Evolutionary conservation across 1,140 invertebrate genomes (phyloP).

Genomic region (Cydia fagiglandana): DNA sequence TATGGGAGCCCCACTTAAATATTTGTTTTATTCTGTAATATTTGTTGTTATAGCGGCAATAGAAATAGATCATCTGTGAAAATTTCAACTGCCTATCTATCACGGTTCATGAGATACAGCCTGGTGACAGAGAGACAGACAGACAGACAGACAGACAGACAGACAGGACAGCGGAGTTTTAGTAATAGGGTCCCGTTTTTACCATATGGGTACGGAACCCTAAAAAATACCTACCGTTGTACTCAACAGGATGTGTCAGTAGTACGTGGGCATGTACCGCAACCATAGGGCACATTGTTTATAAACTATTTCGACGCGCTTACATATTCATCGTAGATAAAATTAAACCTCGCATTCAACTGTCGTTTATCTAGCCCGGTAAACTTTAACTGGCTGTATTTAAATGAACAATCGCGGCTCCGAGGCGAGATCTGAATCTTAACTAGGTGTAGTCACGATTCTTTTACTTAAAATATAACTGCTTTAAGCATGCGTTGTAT

Average conservation of each 20-base stretch:
- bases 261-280: slow-evolving; percentile 17
- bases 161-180: too few relatives aligned
- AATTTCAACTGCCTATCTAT: too few relatives aligned
- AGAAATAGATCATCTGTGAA: too few relatives aligned
- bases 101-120: too few relatives aligned
- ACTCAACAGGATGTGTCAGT: slow-evolving; percentile 11
- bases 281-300: slow-evolving; percentile 30
- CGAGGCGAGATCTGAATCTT: slow-evolving; percentile 59
- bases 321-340: slow-evolving; percentile 32
- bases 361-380: slow-evolving; percentile 29
- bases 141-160: too few relatives aligned
- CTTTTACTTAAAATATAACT: slow-evolving; percentile 33
- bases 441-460: slow-evolving; percentile 62
- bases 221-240: background rate
- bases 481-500: slow-evolving; percentile 22
- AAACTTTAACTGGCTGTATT: slow-evolving; percentile 31
- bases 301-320: slow-evolving; percentile 18
- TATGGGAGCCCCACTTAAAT: too few relatives aligned
- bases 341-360: slow-evolving; percentile 37
- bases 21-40: too few relatives aligned
- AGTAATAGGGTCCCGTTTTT: too few relatives aligned
- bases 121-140: too few relatives aligned
- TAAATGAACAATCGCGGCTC: slow-evolving; percentile 48
- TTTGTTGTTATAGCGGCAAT: too few relatives aligned
- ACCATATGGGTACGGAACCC: too few relatives aligned